Base-by-base conservation (phyloP, 2,113 vertebrate species). In the Brienomyrus brachyistius region DNA sequence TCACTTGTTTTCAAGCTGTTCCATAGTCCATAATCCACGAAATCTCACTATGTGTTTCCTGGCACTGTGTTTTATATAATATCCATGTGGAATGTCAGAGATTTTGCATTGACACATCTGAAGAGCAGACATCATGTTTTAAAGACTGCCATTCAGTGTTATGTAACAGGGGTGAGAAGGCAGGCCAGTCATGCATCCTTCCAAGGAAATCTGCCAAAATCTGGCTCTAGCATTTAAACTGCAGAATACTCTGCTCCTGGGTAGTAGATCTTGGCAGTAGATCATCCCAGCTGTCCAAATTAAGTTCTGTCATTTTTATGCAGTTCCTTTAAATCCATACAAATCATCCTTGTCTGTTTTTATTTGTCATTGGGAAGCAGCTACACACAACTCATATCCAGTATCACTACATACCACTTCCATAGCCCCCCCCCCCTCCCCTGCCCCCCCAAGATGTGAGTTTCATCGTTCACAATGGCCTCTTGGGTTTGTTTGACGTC, bases 181-280 rank as follows among this genome's bases (percentile, higher is more conserved):
- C 85, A 54, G 51, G 51, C 50, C 48, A 87, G 50, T 54, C 85
- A 40, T 86, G 51, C 51, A 52, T 87, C 51, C 50, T 87, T 87
- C 50, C 85, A 87, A 87, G 85, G 51, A 87, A 87, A 87, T 54
- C 51, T 87, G 51, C 85, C 85, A 87, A 54, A 54, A 87, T 54
- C 31, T 51, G 27, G 27, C 51, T 87, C 51, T 56, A 31, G 27
- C 51, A 87, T 87, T 51, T 87, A 54, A 56, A 87, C 48, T 54
- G 85, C 85, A 86, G 85, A 52, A 86, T 86, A 54, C 85, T 52
- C 85, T 31, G 85, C 48, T 86, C 85, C 85, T 2, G 27, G 48
- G 85, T 54, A 56, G 54, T 56, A 21, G 54, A 54, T 54, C 31
- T 52, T 87, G 51, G 85, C 85, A 52, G 51, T 87, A 35, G 51